phyloP scores from a whole-genome alignment of 2,797 vertebrate genomes.

The Melanotaenia nigrans region DNA sequence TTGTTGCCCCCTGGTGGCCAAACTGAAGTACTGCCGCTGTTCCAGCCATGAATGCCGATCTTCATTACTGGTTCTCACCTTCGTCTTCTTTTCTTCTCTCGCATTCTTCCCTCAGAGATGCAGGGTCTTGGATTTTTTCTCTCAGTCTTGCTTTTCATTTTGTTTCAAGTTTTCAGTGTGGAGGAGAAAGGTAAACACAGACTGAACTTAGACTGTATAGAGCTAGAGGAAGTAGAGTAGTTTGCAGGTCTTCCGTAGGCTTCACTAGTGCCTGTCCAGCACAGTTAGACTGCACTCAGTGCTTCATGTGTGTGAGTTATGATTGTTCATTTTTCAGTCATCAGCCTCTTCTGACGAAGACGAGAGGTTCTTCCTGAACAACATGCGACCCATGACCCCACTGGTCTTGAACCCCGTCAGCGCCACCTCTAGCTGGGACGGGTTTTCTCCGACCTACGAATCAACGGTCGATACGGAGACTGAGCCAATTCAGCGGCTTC shows the following conservation, averaged over 20 bases:
- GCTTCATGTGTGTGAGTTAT: neutral
- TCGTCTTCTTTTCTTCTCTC: neutral
- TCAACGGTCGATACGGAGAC: constrained; percentile 43
- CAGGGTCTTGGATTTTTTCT: constrained; percentile 83
- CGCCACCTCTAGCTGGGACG: constrained; percentile 66
- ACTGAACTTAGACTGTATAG: constrained; percentile 8
- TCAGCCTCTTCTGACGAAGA: constrained; percentile 74
- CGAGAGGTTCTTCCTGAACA: constrained; percentile 65
- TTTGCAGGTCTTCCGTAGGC: neutral
- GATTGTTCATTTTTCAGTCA: constrained; percentile 62
- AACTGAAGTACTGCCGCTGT: neutral
- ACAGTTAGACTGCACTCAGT: neutral
- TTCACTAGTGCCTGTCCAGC: too few species aligned
- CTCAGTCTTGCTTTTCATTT: constrained; percentile 85
- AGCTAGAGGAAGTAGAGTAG: constrained; percentile 1
- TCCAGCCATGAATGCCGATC: neutral
- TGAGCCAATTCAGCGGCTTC: constrained; percentile 87
- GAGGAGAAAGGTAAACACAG: constrained; percentile 84
- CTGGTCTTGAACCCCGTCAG: constrained; percentile 64
- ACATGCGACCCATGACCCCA: constrained; percentile 71
- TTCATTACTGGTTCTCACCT: neutral
- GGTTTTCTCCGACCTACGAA: constrained; percentile 64
- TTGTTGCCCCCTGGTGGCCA: constrained; percentile 33
- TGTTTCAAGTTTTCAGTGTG: constrained; percentile 87
- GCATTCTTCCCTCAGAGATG: constrained; percentile 70